Evolutionary conservation across 2,888 invertebrate genomes (phyloP).

Genomic region (Prenolepis imparis): DNA sequence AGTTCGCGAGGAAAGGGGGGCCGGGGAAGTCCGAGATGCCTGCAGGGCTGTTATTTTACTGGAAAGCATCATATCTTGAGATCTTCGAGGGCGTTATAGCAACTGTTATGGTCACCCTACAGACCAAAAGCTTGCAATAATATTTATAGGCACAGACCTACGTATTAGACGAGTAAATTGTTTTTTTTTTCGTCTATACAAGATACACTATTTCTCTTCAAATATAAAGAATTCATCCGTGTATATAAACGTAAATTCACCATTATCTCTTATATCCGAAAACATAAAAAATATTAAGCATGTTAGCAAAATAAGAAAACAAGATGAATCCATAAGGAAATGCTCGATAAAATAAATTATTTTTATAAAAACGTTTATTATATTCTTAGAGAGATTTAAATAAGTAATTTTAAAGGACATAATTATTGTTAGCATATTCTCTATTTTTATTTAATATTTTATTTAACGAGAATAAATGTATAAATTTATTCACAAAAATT

Average conservation of each 20-base stretch:
- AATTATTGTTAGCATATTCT: background rate
- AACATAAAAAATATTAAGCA: background rate
- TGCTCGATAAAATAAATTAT: background rate
- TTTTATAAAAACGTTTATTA: background rate
- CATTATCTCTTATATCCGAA: background rate
- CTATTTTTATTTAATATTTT: background rate
- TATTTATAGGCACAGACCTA: constrained; percentile 63
- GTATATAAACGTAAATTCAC: background rate
- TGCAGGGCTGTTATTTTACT: constrained; percentile 78
- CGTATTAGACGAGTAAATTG: constrained; percentile 63
- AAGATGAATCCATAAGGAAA: background rate
- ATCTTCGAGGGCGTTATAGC: constrained; percentile 72
- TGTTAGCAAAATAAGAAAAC: background rate
- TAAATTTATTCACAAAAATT: background rate
- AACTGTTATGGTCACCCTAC: constrained; percentile 63
- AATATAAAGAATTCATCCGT: constrained; percentile 20
- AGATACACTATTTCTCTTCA: constrained; percentile 2
- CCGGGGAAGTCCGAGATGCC: constrained; percentile 68
- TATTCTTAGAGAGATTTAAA: background rate
- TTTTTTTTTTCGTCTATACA: constrained; percentile 29
- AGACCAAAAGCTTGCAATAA: constrained; percentile 67
- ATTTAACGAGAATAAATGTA: constrained; percentile 1
- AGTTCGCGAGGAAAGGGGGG: constrained; percentile 62
- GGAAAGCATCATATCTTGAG: constrained; percentile 77
- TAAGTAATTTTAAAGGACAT: background rate